Evolutionary conservation across 2,888 invertebrate genomes (phyloP), one percentile per base, ranked within the genome.

Genomic region (Plemyria rubiginata): DNA sequence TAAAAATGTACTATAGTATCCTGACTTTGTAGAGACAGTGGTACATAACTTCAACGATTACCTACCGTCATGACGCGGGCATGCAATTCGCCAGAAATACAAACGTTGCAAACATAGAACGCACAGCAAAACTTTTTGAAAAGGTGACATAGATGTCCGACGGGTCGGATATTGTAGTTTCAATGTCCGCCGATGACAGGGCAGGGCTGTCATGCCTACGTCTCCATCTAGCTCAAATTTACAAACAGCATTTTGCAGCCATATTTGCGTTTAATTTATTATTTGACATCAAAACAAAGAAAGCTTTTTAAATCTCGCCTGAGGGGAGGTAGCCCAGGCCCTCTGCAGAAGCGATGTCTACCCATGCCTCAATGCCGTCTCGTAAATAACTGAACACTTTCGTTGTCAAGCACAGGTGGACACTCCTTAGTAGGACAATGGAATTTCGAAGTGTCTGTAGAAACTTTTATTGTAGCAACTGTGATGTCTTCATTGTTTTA

Each of bases 381-480:
- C 53, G 15, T 62, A 40, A 56, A 56, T 56, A 49, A 46, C 51
- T 52, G 50, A 61, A 28, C 55, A 40, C 52, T 62, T 56, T 53
- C 52, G n/a, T 56, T 62, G 48, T 53, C 56, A 32, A 41, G 15
- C 52, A 55, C 49, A 15, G 22, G 15, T 61, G 54, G 13, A 8
- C 58, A 56, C 41, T 45, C 36, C 36, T 45, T n/a, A 45, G n/a
- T 43, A 9, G 2, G 7, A 58, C 57, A 48, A 41, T 48, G 8
- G 8, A 15, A 15, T 53, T 48, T 46, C n/a, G 2, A 32, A 50
- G 16, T 51, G n/a, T n/a, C 9, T 41, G 36, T 36, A 48, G 9
- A 28, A 22, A 48, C 48, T 48, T 28, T 12, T 28, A 48, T n/a
- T 48, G 46, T 16, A 38, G n/a, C 11, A 32, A 36, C 36, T 36